Percentiles rank a stretch among this genome's conserved stretches.
These are phyloP conservation scores for Geotria australis DNA, from an alignment of 2,797 vertebrate species.

Conservation along the genomic window DNA sequence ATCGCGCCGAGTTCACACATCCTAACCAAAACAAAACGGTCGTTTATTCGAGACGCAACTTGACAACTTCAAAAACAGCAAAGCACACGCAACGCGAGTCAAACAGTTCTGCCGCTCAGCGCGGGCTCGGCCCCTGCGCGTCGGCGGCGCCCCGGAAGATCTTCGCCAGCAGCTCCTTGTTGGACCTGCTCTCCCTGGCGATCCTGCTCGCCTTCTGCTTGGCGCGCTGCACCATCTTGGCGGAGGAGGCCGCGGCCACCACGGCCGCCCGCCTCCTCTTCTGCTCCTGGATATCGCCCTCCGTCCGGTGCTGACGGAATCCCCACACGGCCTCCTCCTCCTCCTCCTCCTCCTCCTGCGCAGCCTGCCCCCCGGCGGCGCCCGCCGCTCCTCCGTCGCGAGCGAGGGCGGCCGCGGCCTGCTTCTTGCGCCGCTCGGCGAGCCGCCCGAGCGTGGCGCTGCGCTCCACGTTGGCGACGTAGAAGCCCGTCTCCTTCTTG, in stretches of 20 bases:
- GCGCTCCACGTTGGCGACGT: slow-evolving; percentile 28
- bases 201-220: slow-evolving; percentile 10
- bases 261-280: slow-evolving; percentile 6
- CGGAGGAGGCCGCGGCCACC: slow-evolving; percentile 11
- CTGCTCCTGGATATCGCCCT: slow-evolving; percentile 19
- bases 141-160: slow-evolving; percentile 20
- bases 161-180: slow-evolving; percentile 29
- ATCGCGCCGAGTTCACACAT: too few relatives aligned
- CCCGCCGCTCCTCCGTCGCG: slow-evolving; percentile 26
- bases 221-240: slow-evolving; percentile 9
- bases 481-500: slow-evolving; percentile 52
- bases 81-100: too few relatives aligned
- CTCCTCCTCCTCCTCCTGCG: slow-evolving; percentile 3
- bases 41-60: too few relatives aligned
- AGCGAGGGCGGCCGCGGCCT: slow-evolving; percentile 3
- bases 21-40: too few relatives aligned
- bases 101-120: too few relatives aligned
- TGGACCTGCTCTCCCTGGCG: slow-evolving; percentile 19
- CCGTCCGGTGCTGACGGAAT: neutral
- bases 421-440: slow-evolving; percentile 8
- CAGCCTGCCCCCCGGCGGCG: slow-evolving; percentile 36
- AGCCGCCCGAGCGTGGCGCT: slow-evolving; percentile 24
- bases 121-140: too few relatives aligned
- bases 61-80: too few relatives aligned
- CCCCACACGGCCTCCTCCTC: neutral